These are phyloP conservation scores for Phataginus tetradactyla DNA, from an alignment of 2,797 vertebrate species.

Conservation along the genomic window DNA sequence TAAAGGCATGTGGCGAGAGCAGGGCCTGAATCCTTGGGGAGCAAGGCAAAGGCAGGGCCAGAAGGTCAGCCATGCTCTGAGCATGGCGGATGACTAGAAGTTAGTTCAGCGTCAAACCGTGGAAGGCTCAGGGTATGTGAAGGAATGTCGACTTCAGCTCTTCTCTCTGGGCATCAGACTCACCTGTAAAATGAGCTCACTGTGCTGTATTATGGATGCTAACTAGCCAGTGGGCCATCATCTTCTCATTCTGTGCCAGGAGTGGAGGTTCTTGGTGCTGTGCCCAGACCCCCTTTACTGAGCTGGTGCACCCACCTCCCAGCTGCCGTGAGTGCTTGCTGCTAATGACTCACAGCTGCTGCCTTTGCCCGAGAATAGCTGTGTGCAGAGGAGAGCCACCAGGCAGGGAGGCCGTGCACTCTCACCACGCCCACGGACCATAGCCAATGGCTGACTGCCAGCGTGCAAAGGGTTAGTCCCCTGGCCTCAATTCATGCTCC, in stretches of 20 bases:
- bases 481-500: background rate
- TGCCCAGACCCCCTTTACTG: background rate
- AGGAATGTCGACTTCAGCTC: background rate
- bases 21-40: background rate
- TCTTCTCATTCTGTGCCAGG: background rate
- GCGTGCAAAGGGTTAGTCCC: background rate
- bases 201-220: background rate
- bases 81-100: background rate
- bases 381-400: background rate
- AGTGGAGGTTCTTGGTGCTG: background rate
- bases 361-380: background rate
- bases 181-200: background rate
- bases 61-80: background rate
- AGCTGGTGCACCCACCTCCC: background rate
- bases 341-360: slow-evolving; percentile 1
- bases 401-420: background rate
- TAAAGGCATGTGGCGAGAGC: background rate
- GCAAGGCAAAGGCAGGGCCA: background rate
- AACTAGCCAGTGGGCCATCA: background rate
- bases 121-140: background rate
- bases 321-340: background rate
- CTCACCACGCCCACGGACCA: background rate
- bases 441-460: background rate
- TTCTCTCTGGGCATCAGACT: background rate
- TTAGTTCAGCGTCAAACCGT: background rate